Percentiles rank a stretch among this genome's conserved stretches.
These are phyloP conservation scores for Leuciscus idus DNA, from an alignment of 2,113 vertebrate genomes.

Conservation along the genomic window DNA sequence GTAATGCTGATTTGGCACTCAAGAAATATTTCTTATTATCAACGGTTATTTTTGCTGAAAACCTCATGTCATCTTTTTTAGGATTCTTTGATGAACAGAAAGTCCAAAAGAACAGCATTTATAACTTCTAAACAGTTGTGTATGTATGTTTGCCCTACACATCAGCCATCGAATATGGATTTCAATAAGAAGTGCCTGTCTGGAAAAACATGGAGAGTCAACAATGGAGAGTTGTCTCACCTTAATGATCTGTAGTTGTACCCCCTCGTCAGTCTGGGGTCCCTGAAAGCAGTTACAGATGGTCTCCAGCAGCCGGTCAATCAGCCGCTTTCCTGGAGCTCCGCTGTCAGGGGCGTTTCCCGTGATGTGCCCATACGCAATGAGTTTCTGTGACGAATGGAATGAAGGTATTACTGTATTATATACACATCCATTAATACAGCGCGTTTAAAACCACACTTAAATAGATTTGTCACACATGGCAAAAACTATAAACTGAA, in stretches of 20 bases:
- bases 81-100: too few relatives aligned
- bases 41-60: too few relatives aligned
- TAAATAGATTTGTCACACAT: neutral
- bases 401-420: neutral
- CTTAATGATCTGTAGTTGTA: conserved; percentile 98
- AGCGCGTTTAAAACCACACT: neutral
- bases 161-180: neutral
- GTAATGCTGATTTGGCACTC: too few relatives aligned
- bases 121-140: neutral
- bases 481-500: neutral
- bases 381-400: conserved; percentile 83
- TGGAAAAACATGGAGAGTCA: neutral
- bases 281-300: conserved; percentile 96
- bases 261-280: conserved; percentile 95
- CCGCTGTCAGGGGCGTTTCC: conserved; percentile 92
- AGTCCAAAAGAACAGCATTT: too few relatives aligned
- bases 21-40: too few relatives aligned
- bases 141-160: too few relatives aligned
- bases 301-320: conserved; percentile 94
- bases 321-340: conserved; percentile 89
- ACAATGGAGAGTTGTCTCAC: conserved; percentile 66
- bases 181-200: neutral
- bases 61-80: too few relatives aligned
- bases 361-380: conserved; percentile 96
- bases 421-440: neutral